A percentile compares a stretch with the other conserved stretches of the same genome.
Conservation (phyloP, 1,140 invertebrate genomes). For the Dendrolimus punctatus region DNA sequence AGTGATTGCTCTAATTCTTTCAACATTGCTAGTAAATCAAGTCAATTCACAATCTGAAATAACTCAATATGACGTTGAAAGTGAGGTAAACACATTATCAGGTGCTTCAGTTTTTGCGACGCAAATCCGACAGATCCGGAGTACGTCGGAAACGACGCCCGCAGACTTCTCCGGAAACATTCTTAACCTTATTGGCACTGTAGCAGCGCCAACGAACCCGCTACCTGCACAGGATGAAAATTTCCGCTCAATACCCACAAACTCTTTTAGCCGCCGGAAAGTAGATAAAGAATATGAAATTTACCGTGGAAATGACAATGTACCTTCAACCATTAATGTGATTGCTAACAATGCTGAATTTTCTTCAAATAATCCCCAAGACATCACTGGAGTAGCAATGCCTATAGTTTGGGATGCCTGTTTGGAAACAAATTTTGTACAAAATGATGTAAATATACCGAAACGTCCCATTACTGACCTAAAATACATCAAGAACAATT, state of each 20-base stretch:
- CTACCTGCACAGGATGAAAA: constrained; percentile 39
- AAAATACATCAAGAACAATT: constrained; percentile 28
- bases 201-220: constrained; percentile 21
- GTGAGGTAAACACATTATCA: constrained; percentile 38
- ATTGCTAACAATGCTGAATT: constrained; percentile 21
- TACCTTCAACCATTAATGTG: constrained; percentile 25
- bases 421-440: constrained; percentile 37
- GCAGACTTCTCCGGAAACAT: constrained; percentile 54
- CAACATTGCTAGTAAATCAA: constrained; percentile 39
- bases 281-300: constrained; percentile 35
- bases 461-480: constrained; percentile 18
- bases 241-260: constrained; percentile 55
- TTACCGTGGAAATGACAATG: constrained; percentile 30
- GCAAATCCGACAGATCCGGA: constrained; percentile 44
- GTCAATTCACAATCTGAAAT: constrained; percentile 33
- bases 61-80: constrained; percentile 19
- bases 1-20: constrained; percentile 27
- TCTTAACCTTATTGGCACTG: constrained; percentile 37
- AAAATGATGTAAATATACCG: constrained; percentile 21
- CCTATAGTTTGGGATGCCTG: constrained; percentile 55
- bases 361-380: constrained; percentile 9
- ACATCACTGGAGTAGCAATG: constrained; percentile 21
- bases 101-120: constrained; percentile 38
- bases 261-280: constrained; percentile 38
- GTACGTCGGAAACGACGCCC: constrained; percentile 44